These are phyloP conservation scores for Phanerotoma sp. DNA, from an alignment of 2,888 invertebrate genomes.

Conservation along the genomic window DNA sequence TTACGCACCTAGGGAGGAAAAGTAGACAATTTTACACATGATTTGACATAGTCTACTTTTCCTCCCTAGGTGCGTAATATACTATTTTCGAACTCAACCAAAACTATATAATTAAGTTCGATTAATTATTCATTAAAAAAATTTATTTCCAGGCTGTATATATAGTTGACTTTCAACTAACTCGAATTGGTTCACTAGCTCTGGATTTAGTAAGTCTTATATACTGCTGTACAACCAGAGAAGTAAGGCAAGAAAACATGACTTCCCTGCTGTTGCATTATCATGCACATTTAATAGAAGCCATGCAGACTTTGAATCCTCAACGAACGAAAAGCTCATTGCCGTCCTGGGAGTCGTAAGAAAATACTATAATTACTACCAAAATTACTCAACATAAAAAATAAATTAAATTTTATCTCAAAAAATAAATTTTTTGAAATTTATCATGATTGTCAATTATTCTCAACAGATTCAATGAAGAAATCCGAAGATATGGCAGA, in stretches of 20 bases:
- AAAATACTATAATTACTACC: conserved; percentile 23
- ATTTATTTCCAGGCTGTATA: conserved; percentile 61
- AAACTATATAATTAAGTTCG: not conserved
- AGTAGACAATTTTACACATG: too few relatives aligned
- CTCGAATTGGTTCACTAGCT: conserved; percentile 70
- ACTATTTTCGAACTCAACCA: too few relatives aligned
- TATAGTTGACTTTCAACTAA: conserved; percentile 71
- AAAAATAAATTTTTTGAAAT: not conserved
- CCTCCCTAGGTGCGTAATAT: too few relatives aligned
- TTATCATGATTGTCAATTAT: not conserved
- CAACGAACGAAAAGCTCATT: conserved; percentile 55
- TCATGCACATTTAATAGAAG: conserved; percentile 62
- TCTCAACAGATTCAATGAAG: conserved; percentile 62
- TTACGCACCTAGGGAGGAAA: not conserved
- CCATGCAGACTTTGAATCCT: conserved; percentile 62
- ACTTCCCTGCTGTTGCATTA: conserved; percentile 64
- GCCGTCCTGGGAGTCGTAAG: conserved; percentile 63
- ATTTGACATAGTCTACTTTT: too few relatives aligned
- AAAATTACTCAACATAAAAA: conserved; percentile 17
- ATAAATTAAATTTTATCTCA: not conserved
- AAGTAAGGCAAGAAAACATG: conserved; percentile 64
- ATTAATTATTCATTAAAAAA: conserved; percentile 36
- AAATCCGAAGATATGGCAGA: conserved; percentile 65
- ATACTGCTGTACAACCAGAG: conserved; percentile 67
- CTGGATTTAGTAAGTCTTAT: conserved; percentile 69